Percentiles rank a stretch among this genome's conserved stretches.
Evolutionary conservation across 2,113 vertebrate species (phyloP).

Genomic region (Apus apus): DNA sequence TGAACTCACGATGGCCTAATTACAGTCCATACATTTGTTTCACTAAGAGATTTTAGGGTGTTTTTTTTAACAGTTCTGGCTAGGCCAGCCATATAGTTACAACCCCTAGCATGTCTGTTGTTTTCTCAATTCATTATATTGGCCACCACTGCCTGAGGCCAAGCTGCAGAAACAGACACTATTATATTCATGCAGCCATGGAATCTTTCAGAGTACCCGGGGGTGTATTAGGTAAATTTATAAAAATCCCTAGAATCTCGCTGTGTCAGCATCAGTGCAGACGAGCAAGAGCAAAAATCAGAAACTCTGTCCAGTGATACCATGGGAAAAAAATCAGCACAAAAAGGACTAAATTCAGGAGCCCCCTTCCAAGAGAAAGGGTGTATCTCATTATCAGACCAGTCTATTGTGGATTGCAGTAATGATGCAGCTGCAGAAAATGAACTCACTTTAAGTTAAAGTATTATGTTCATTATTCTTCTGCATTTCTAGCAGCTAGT

Average conservation of each 20-base stretch:
- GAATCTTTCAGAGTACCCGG: background rate
- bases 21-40: background rate
- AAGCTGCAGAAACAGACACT: background rate
- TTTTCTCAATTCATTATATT: background rate
- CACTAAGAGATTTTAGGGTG: background rate
- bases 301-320: slow-evolving; percentile 43
- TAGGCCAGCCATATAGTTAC: background rate
- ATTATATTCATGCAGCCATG: slow-evolving; percentile 1
- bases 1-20: background rate
- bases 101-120: background rate
- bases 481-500: slow-evolving; percentile 23
- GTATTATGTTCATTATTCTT: slow-evolving; percentile 55
- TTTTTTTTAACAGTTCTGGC: background rate
- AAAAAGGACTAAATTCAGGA: slow-evolving; percentile 64
- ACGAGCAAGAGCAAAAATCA: slow-evolving; percentile 36
- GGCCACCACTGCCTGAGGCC: background rate
- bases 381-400: slow-evolving; percentile 63
- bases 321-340: slow-evolving; percentile 68
- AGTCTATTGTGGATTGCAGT: slow-evolving; percentile 63
- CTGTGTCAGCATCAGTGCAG: slow-evolving; percentile 18
- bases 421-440: slow-evolving; percentile 70
- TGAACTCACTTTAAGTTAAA: slow-evolving; percentile 60
- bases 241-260: slow-evolving; percentile 23
- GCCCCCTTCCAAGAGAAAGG: slow-evolving; percentile 50
- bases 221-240: background rate